Base-by-base conservation (phyloP, 2,113 vertebrate genomes). In the Sapajus apella region DNA sequence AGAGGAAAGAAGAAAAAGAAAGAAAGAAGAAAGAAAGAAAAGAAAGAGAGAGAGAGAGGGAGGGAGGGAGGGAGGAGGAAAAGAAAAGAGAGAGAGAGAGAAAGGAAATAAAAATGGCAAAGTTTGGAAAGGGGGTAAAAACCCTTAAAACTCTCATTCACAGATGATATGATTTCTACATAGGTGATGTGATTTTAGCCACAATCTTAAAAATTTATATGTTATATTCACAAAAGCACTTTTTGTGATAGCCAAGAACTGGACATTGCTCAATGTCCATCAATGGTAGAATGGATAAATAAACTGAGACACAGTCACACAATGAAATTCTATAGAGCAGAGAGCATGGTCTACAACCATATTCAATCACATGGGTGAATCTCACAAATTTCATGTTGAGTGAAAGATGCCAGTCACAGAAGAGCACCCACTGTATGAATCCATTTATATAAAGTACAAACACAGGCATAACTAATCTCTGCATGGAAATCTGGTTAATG, bases 41-140 rank as follows among this genome's bases (percentile, higher is more conserved):
- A 8, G 50, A 17, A 43, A 43, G 43, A 43, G 43, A 43, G 6
- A 43, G 43, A 43, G 6, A 43, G 16, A 52, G 16, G 21, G 1
- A 11, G 9, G 10, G 1, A 58, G 11, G 9, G 9, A 27, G 25
- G 9, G 56, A 3, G 56, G 10, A 58, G 0, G 56, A 23, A 23
- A 1, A 61, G 9, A 27, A 10, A 23, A 23, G 0, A 61, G 9
- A 27, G 4, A 27, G 0, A 27, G 25, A 64, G 11, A 6, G 27
- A 14, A 30, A 64, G 61, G 52, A 95, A 93, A n/a, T 4, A n/a
- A 87, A 91, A 79, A 8, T 3, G 35, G 66, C 52, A 37, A 86
- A 2, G 16, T 58, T 47, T 72, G 80, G 43, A 55, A 75, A 56
- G 30, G 6, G 4, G 0, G 1, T 52, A 7, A 23, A 66, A 45